phyloP scores from a whole-genome alignment of 2,113 vertebrate genomes.

The Oostethus manadensis region DNA sequence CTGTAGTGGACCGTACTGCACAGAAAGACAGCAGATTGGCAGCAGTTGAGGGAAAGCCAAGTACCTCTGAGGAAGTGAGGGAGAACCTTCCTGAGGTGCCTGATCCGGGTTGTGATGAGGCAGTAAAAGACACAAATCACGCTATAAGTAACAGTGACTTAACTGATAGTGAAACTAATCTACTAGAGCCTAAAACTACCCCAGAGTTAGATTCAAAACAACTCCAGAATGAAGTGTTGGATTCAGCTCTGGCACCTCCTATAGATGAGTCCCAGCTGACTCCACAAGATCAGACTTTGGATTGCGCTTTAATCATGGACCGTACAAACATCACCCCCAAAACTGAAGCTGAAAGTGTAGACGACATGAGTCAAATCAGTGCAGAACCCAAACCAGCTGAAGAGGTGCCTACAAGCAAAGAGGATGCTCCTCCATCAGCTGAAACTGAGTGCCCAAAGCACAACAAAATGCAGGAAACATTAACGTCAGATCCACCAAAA shows the following conservation, averaged over 20 bases:
- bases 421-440: slow-evolving; percentile 4
- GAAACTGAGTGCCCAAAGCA: slow-evolving; percentile 8
- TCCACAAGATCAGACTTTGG: slow-evolving; percentile 5
- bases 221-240: slow-evolving; percentile 12
- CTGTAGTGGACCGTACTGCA: slow-evolving; percentile 22
- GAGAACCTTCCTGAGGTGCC: slow-evolving; percentile 18
- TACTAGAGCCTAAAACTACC: slow-evolving; percentile 12
- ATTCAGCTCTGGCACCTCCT: not conserved
- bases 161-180: slow-evolving; percentile 29
- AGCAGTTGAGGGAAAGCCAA: slow-evolving; percentile 23
- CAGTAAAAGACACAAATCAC: slow-evolving; percentile 28
- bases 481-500: slow-evolving; percentile 1
- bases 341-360: not conserved
- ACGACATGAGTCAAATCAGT: not conserved
- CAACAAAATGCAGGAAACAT: slow-evolving; percentile 6
- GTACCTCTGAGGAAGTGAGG: slow-evolving; percentile 12
- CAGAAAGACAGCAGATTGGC: slow-evolving; percentile 16
- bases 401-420: not conserved
- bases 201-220: slow-evolving; percentile 18
- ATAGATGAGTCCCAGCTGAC: slow-evolving; percentile 6
- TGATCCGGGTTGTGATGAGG: slow-evolving; percentile 37
- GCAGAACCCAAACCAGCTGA: slow-evolving; percentile 15
- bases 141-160: slow-evolving; percentile 17
- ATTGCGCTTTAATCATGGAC: slow-evolving; percentile 1
- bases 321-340: slow-evolving; percentile 1